Evolutionary conservation across 1,140 invertebrate genomes (phyloP).

Genomic region (Planococcus citri): DNA sequence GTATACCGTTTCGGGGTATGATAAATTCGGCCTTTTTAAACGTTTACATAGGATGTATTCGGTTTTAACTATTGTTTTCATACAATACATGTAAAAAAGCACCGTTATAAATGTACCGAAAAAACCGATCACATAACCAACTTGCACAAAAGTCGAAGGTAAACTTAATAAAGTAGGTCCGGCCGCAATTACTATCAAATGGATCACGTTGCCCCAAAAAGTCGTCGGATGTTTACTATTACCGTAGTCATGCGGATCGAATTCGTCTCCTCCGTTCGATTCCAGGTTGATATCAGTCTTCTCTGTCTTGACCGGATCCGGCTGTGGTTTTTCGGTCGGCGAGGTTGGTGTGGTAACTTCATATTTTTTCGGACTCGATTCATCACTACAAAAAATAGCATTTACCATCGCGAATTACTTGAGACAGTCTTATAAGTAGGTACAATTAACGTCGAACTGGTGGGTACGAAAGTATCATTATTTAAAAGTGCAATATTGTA

Average conservation of each 20-base stretch:
- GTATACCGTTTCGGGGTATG: slow-evolving; percentile 16
- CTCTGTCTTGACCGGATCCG: too few relatives aligned
- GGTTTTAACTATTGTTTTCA: slow-evolving; percentile 35
- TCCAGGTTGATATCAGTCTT: not conserved
- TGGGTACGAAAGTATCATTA: too few relatives aligned
- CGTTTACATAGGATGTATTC: slow-evolving; percentile 21
- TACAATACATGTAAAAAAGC: slow-evolving; percentile 37
- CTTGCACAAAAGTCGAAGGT: slow-evolving; percentile 43
- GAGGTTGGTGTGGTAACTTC: not conserved
- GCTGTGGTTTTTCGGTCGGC: not conserved
- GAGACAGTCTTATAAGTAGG: too few relatives aligned
- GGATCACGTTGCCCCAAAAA: slow-evolving; percentile 36
- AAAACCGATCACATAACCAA: slow-evolving; percentile 40
- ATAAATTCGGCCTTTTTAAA: slow-evolving; percentile 9
- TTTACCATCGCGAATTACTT: not conserved
- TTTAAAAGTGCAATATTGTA: too few relatives aligned
- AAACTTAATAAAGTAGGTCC: slow-evolving; percentile 47
- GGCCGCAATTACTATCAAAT: slow-evolving; percentile 40
- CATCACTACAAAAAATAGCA: not conserved
- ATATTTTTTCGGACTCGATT: not conserved
- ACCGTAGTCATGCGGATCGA: not conserved
- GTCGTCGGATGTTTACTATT: slow-evolving; percentile 27
- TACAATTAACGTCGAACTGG: too few relatives aligned
- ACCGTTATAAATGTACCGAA: slow-evolving; percentile 36
- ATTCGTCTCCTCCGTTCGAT: not conserved